These are phyloP conservation scores for Coelopa pilipes DNA, from an alignment of 2,888 invertebrate species.

Conservation along the genomic window DNA sequence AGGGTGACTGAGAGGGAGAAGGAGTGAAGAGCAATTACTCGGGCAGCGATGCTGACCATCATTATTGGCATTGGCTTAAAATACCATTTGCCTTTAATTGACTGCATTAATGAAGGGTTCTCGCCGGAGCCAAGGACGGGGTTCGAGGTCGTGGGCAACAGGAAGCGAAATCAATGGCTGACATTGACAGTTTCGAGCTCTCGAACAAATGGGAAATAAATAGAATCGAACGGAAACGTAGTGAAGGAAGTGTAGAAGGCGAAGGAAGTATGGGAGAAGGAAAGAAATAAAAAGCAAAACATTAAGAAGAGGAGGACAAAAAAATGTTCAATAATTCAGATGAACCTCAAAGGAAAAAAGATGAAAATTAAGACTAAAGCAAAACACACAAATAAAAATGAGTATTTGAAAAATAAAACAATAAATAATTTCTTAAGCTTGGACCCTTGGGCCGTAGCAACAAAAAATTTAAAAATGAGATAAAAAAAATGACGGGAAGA, in stretches of 20 bases:
- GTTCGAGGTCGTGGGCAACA: background rate
- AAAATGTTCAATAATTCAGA: no score
- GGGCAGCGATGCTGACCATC: background rate
- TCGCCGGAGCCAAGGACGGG: background rate
- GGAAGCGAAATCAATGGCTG: conserved; percentile 24
- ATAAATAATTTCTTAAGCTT: no score
- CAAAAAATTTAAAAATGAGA: background rate
- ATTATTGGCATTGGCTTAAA: conserved; percentile 8
- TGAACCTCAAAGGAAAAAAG: no score
- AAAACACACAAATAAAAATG: no score
- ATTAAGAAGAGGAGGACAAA: no score
- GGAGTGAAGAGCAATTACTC: conserved; percentile 10
- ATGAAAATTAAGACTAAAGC: no score
- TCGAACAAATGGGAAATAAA: background rate
- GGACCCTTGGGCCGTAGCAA: no score
- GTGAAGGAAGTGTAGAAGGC: background rate
- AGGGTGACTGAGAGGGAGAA: background rate
- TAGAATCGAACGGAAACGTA: background rate
- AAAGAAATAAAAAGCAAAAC: background rate
- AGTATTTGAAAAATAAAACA: no score
- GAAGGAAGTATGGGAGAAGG: background rate
- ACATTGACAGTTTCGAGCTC: background rate
- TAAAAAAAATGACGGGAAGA: background rate
- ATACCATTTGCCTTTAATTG: conserved; percentile 27
- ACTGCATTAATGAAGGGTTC: conserved; percentile 29